These are phyloP conservation scores for Amitus sp. DNA, from an alignment of 2,888 invertebrate genomes.

Conservation along the genomic window DNA sequence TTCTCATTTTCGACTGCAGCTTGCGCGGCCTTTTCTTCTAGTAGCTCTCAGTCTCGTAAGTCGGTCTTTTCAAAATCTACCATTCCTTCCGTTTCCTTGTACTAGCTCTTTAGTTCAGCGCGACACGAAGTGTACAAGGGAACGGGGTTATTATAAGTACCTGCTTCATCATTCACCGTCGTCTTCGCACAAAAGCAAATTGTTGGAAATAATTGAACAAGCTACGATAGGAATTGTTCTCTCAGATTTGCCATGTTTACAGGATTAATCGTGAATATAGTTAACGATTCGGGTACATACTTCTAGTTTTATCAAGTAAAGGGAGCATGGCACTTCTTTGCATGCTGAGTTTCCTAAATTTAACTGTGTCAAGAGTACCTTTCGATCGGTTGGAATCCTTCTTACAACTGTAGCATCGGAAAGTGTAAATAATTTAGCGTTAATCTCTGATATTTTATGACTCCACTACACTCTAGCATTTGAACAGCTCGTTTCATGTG, in stretches of 20 bases:
- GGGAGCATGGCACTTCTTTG: too few species aligned
- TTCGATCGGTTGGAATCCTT: too few species aligned
- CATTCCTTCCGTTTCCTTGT: conserved; percentile 39
- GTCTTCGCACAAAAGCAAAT: conserved; percentile 55
- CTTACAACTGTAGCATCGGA: too few species aligned
- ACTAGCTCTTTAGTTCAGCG: conserved; percentile 47
- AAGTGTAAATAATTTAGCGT: too few species aligned
- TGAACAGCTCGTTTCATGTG: too few species aligned
- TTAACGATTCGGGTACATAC: too few species aligned
- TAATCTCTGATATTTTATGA: too few species aligned
- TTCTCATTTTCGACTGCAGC: conserved; percentile 48
- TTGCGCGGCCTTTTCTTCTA: conserved; percentile 16
- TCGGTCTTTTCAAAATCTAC: conserved; percentile 32
- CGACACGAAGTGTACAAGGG: conserved; percentile 46
- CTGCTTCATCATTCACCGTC: conserved; percentile 53
- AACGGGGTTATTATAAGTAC: conserved; percentile 60
- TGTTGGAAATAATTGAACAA: conserved; percentile 57
- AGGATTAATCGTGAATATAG: conserved; percentile 34
- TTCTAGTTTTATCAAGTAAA: too few species aligned
- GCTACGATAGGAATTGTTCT: conserved; percentile 28
- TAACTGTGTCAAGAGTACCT: too few species aligned
- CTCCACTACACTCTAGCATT: too few species aligned
- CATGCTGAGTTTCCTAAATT: too few species aligned
- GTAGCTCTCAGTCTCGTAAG: conserved; percentile 26
- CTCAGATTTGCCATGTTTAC: conserved; percentile 38